phyloP scores from a whole-genome alignment of 2,797 vertebrate genomes.

The Megaceryle alcyon region DNA sequence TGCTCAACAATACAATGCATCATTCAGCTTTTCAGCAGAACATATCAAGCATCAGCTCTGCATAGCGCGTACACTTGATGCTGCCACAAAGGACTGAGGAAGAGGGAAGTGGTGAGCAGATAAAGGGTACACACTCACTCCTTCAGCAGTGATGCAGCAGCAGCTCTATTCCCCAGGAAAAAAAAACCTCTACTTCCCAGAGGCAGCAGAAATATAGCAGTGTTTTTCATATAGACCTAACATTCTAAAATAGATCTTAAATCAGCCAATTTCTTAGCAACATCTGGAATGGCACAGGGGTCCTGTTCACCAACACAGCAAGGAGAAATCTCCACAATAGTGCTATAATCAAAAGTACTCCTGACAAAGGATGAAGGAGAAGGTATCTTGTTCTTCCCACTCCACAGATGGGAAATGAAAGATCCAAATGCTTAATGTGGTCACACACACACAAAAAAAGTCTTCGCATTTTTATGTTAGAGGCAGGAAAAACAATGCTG shows the following conservation, averaged over 20 bases:
- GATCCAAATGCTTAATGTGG: not conserved
- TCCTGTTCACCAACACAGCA: not conserved
- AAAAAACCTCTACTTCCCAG: not conserved
- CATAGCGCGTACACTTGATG: not conserved
- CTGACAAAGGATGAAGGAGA: not conserved
- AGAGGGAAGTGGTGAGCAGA: not conserved
- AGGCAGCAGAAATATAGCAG: not conserved
- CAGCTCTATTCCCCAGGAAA: not conserved
- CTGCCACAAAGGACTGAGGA: not conserved
- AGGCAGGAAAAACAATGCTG: constrained; percentile 29
- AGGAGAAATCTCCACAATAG: not conserved
- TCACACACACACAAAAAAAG: not conserved
- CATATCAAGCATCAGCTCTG: not conserved
- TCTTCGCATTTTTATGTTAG: not conserved
- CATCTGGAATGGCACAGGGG: not conserved
- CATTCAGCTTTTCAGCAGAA: constrained; percentile 4
- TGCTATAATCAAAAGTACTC: not conserved
- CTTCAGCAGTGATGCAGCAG: accelerated
- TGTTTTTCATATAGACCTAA: not conserved
- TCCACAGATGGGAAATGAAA: not conserved
- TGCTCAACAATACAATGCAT: not conserved
- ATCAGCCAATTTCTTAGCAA: not conserved
- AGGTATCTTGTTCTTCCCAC: not conserved
- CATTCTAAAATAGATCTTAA: not conserved
- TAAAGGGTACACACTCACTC: not conserved